A percentile compares a stretch with the other conserved stretches of the same genome.
Evolutionary conservation across 2,113 vertebrate genomes (phyloP).

Genomic region (Chionomys nivalis): DNA sequence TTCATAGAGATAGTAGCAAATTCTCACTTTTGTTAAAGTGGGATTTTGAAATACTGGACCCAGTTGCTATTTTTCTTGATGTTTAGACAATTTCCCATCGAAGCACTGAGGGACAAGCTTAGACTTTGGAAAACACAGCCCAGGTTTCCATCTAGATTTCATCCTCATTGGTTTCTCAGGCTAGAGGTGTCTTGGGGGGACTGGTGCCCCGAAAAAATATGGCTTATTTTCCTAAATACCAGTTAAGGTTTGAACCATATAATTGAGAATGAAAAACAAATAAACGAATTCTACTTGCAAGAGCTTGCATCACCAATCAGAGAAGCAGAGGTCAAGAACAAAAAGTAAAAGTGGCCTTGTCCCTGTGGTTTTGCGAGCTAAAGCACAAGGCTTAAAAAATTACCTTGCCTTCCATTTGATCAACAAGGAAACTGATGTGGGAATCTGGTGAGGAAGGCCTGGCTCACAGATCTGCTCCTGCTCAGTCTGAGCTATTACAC

Average conservation of each 20-base stretch:
- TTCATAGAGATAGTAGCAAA: neutral
- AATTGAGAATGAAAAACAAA: slow-evolving; percentile 80
- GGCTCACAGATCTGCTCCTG: neutral
- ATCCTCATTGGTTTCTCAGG: slow-evolving; percentile 22
- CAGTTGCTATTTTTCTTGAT: neutral
- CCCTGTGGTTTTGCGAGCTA: neutral
- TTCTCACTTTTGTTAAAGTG: slow-evolving; percentile 13
- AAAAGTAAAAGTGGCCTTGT: slow-evolving; percentile 43
- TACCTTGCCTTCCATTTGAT: slow-evolving; percentile 30
- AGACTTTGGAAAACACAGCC: slow-evolving; percentile 5
- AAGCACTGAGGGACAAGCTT: slow-evolving; percentile 31
- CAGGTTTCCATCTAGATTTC: slow-evolving; percentile 45
- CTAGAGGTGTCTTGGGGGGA: neutral
- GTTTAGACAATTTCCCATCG: neutral
- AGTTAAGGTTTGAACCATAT: slow-evolving; percentile 72
- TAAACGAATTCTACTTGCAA: slow-evolving; percentile 80
- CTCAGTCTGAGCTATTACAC: rapidly evolving
- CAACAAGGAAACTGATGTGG: neutral
- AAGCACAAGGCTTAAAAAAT: neutral
- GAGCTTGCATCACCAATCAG: slow-evolving; percentile 59
- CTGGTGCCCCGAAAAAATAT: slow-evolving; percentile 33
- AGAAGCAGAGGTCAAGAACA: slow-evolving; percentile 60
- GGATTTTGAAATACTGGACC: neutral
- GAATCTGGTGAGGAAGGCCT: neutral
- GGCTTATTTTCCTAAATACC: slow-evolving; percentile 72